Conservation (phyloP, 2,888 invertebrate species). For the Tanytarsus gracilentus region DNA sequence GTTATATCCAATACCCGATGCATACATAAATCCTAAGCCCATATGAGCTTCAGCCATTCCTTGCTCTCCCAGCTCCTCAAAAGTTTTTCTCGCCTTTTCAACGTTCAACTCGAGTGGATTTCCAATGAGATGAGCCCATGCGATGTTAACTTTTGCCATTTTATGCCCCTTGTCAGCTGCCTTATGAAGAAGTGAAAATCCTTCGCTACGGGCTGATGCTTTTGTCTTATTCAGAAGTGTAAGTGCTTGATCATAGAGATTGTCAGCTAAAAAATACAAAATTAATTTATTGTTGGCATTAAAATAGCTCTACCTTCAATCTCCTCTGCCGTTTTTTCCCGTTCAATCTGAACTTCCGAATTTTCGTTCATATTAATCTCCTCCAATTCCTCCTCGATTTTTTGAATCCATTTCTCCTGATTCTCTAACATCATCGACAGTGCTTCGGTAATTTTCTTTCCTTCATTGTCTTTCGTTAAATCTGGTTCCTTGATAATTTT, state of each 20-base stretch:
- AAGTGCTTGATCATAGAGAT: slow-evolving; percentile 62
- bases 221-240: slow-evolving; percentile 58
- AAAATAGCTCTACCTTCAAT: slow-evolving; percentile 49
- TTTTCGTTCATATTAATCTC: slow-evolving; percentile 36
- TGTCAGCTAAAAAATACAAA: slow-evolving; percentile 54
- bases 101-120: slow-evolving; percentile 68
- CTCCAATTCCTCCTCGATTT: slow-evolving; percentile 42
- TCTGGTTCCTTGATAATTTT: slow-evolving; percentile 42
- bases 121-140: slow-evolving; percentile 83
- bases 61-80: slow-evolving; percentile 61
- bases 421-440: slow-evolving; percentile 36
- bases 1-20: slow-evolving; percentile 76
- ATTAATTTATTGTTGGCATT: neutral
- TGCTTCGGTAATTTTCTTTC: slow-evolving; percentile 35
- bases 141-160: slow-evolving; percentile 73
- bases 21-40: slow-evolving; percentile 79
- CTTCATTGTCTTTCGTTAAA: slow-evolving; percentile 40
- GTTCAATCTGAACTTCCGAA: slow-evolving; percentile 39
- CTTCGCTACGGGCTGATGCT: slow-evolving; percentile 50
- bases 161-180: slow-evolving; percentile 74
- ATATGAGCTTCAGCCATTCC: slow-evolving; percentile 87
- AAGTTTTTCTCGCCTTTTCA: slow-evolving; percentile 62
- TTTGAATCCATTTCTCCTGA: slow-evolving; percentile 34
- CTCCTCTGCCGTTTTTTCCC: slow-evolving; percentile 53
- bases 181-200: slow-evolving; percentile 64